Conservation (phyloP, 2,888 invertebrate species). For the Epirrita christyi region DNA sequence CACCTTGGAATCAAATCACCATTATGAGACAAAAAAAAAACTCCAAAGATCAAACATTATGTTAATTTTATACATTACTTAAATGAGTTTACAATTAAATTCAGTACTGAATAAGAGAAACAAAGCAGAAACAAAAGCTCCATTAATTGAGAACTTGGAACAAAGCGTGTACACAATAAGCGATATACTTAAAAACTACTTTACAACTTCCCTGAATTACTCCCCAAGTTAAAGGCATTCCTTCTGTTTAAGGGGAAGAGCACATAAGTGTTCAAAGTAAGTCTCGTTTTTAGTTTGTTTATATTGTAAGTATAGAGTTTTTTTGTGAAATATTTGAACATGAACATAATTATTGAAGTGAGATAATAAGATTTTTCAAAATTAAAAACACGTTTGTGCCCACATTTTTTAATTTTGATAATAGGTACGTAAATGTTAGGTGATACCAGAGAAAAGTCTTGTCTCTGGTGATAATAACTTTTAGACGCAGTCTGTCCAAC, state of each 20-base stretch:
- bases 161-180: constrained; percentile 50
- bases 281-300: no score
- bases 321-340: no score
- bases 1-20: no score
- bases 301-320: no score
- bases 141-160: constrained; percentile 43
- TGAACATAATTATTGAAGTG: no score
- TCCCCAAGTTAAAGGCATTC: constrained; percentile 46
- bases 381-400: no score
- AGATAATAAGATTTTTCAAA: background rate
- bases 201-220: constrained; percentile 45
- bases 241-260: constrained; percentile 27
- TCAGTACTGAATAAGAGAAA: constrained; percentile 17
- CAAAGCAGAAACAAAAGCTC: constrained; percentile 31
- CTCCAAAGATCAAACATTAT: background rate
- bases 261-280: constrained; percentile 7
- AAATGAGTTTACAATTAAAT: constrained; percentile 1
- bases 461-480: no score
- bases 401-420: no score
- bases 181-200: constrained; percentile 57
- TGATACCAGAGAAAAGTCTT: no score
- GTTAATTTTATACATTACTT: background rate
- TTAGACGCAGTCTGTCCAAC: no score
- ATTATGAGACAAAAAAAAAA: no score
- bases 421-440: no score